Base-by-base conservation (phyloP, 2,888 invertebrate genomes). In the Drosophila rubida region DNA sequence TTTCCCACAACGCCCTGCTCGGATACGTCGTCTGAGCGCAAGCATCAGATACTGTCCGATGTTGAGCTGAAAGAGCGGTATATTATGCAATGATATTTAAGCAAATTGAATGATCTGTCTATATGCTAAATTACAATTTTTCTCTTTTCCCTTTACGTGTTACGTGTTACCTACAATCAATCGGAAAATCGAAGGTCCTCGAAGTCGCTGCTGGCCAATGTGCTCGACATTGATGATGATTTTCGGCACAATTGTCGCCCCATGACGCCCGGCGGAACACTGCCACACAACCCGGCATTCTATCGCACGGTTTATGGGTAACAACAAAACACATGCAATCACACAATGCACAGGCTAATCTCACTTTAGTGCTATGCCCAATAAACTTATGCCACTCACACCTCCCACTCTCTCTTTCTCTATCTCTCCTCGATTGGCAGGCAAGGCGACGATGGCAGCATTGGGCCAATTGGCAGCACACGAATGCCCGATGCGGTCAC, bases 161-260 rank as follows among this genome's bases (percentile, higher is more conserved):
- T 6, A 2, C 25, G 19, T 4, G 25, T 25, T 25, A 25, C 4
- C 25, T 6, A 1, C 27, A 13, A 16, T 9, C n/a, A n/a, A 8
- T 7, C 25, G 19, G 16, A 13, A 14, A 7, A 51, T 61, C 71
- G 45, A 63, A 92, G 96, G 90, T 98, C 98, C 86, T 98, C 98
- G 90, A 97, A 98, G 93, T 97, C 97, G 91, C 94, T 99, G 89
- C 94, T 99, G 91, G 98, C 98, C 89, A 98, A 98, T 93, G 98
- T 98, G 90, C 94, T 98, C 90, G 98, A 98, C 93, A 97, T 98
- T 93, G 98, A 98, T 92, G 98, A 98, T 93, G 98, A 98, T 94
- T 97, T 97, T 93, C 94, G 96, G 89, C 96, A 96, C 93, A 94
- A 94, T 91, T 95, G 95, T 90, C 93, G 95, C 92, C 95, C 95